Conservation (phyloP, 1,140 invertebrate genomes). For the Cydia splendana region DNA sequence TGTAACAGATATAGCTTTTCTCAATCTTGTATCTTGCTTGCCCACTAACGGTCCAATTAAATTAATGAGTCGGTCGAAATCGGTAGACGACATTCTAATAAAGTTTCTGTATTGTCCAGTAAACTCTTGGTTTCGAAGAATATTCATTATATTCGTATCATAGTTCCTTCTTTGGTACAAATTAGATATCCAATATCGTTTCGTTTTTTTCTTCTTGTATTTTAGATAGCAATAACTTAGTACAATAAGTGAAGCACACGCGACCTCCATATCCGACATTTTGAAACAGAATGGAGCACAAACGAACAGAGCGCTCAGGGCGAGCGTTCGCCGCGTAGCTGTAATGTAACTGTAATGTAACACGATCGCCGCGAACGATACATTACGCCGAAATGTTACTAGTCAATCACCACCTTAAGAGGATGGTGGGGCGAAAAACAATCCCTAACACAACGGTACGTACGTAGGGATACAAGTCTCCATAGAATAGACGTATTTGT, state of each 20-base stretch:
- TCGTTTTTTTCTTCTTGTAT: slow-evolving; percentile 42
- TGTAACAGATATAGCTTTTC: slow-evolving; percentile 42
- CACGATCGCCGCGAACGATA: slow-evolving; percentile 35
- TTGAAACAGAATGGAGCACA: slow-evolving; percentile 5
- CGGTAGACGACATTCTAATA: slow-evolving; percentile 38
- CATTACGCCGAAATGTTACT: slow-evolving; percentile 38
- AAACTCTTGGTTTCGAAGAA: slow-evolving; percentile 39
- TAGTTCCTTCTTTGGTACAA: slow-evolving; percentile 39
- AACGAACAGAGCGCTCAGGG: not conserved
- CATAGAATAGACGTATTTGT: too few relatives aligned
- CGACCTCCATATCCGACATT: slow-evolving; percentile 39
- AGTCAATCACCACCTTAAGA: slow-evolving; percentile 39
- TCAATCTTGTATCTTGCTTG: slow-evolving; percentile 34
- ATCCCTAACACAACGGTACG: too few relatives aligned
- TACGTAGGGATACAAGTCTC: too few relatives aligned
- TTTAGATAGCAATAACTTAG: slow-evolving; percentile 43
- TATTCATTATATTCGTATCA: slow-evolving; percentile 36
- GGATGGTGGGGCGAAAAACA: too few relatives aligned
- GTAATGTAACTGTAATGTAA: slow-evolving; percentile 8
- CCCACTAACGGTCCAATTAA: slow-evolving; percentile 39
- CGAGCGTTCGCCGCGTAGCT: slow-evolving; percentile 39
- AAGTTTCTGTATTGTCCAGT: slow-evolving; percentile 40
- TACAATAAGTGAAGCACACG: slow-evolving; percentile 41
- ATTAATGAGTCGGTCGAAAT: slow-evolving; percentile 41
- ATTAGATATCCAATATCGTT: slow-evolving; percentile 41